Base-by-base conservation (phyloP, 1,140 invertebrate genomes). In the Drosophila setifemur region DNA sequence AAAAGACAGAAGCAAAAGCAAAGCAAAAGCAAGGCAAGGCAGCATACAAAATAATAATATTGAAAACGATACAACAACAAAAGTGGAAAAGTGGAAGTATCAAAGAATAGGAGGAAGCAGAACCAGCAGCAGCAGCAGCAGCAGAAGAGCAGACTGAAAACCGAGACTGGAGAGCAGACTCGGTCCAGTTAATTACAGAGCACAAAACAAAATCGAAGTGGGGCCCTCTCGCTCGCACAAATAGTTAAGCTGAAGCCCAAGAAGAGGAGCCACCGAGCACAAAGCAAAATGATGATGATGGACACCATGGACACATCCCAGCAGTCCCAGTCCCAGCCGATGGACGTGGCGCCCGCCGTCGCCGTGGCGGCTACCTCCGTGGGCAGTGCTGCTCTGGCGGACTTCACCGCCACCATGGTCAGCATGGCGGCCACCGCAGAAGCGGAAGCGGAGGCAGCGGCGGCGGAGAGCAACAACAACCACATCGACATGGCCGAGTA, bases 261-360 rank as follows among this genome's bases (percentile, higher is more conserved):
- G 35, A 39, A 43, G 39, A 33, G 54, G 35, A 33, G 40, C 37
- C 18, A 52, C 26, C 21, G 67, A 39, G 47, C 7, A 14, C 9
- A 44, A 25, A 49, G 52, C 63, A 82, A 75, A 67, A 89, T 89
- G 88, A 89, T 89, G 88, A 89, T 89, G 88, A 89, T 89, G 88
- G 88, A 89, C 77, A 88, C 87, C 63, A 70, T 86, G 72, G 81
- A 86, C 40, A 69, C 81, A 37, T 37, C 33, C 12, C 33, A 37
- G 8, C 33, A 37, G 31, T 71, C 66, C 39, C 45, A 57, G 37
- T 53, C 55, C 12, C 79, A 85, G 37, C 81, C 81, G 8, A 86
- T 86, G 81, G 81, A 86, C 55, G 81, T 86, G 39, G 75, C 76
- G 40, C 81, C 81, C n/a, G 81, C 81, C 21, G 72, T 85, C 4